Base-by-base conservation (phyloP, 2,113 vertebrate species). In the Anguilla japonica region DNA sequence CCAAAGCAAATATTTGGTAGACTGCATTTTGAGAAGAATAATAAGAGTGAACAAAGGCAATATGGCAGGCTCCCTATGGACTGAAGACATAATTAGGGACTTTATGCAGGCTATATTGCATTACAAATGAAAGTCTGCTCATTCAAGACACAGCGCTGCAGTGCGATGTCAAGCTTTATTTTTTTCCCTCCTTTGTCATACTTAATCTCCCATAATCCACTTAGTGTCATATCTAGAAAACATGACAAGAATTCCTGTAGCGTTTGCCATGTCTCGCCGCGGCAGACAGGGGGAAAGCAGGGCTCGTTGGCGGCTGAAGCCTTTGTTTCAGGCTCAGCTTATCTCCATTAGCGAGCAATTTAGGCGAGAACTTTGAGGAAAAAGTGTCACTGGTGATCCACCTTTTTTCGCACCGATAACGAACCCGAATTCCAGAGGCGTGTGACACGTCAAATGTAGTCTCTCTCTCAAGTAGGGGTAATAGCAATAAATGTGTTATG, bases 191-290 rank as follows among this genome's bases (percentile, higher is more conserved):
- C 86, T 93, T 94, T 94, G 91, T 94, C 92, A 87, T 85, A 89
- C 89, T 91, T 95, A 95, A 95, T 95, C 93, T 94, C 41, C 86
- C 87, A 89, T 95, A 95, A 95, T 95, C 94, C 94, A 95, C 93
- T 96, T 95, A 93, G 91, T 92, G 92, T 94, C 92, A 91, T 89
- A 94, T 94, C 91, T 92, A 84, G 86, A 89, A 90, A 93, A 92
- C 90, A 94, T 90, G 90, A 94, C 89, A 89, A 90, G 88, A 92
- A 93, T 92, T 89, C 88, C 39, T 85, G 86, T 67, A 87, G 87
- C 87, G 29, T 88, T 88, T 90, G 90, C 88, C 84, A 89, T 82
- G 82, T 89, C 89, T 83, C 87, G 0, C 39, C 11, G 41, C 18
- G 5, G 53, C 29, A 43, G 83, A 20, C 41, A 40, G n/a, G 11